A percentile compares a stretch with the other conserved stretches of the same genome.
These are phyloP conservation scores for Melitaea athalia DNA, from an alignment of 2,888 invertebrate genomes.

Conservation along the genomic window DNA sequence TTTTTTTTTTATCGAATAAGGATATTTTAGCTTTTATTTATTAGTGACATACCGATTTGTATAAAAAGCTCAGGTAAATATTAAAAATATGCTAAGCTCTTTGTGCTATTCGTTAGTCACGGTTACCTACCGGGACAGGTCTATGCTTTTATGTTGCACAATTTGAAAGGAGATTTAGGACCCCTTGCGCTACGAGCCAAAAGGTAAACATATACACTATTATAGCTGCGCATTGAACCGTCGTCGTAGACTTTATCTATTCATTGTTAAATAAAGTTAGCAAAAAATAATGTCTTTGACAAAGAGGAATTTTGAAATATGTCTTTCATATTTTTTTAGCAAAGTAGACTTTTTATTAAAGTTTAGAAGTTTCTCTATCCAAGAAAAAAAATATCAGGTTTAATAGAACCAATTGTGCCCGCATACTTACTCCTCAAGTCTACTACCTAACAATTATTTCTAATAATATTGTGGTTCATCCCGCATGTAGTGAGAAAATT, in stretches of 20 bases:
- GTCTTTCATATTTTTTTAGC: slow-evolving; percentile 54
- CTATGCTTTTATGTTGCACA: slow-evolving; percentile 72
- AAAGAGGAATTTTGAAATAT: slow-evolving; percentile 71
- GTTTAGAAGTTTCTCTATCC: slow-evolving; percentile 45
- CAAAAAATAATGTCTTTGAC: slow-evolving; percentile 69
- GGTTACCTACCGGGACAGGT: slow-evolving; percentile 70
- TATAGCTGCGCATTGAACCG: slow-evolving; percentile 75
- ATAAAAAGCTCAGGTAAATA: slow-evolving; percentile 51
- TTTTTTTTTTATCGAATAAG: slow-evolving; percentile 3
- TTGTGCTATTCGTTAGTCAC: slow-evolving; percentile 60
- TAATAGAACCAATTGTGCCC: slow-evolving; percentile 58
- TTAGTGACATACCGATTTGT: slow-evolving; percentile 12
- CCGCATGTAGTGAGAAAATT: slow-evolving; percentile 73
- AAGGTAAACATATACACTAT: slow-evolving; percentile 74
- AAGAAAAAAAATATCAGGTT: slow-evolving; percentile 46
- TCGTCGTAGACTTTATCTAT: slow-evolving; percentile 70
- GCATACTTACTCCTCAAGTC: slow-evolving; percentile 68
- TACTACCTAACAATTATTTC: slow-evolving; percentile 72
- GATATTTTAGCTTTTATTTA: slow-evolving; percentile 23
- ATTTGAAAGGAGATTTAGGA: slow-evolving; percentile 68
- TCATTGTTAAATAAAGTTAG: slow-evolving; percentile 68
- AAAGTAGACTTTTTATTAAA: slow-evolving; percentile 57
- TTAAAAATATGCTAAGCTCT: slow-evolving; percentile 48
- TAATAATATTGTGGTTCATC: slow-evolving; percentile 75
- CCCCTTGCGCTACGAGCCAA: slow-evolving; percentile 64